Evolutionary conservation across 2,797 vertebrate genomes (phyloP), one percentile per base, ranked within the genome.

Genomic region (Calcarius lapponicus): DNA sequence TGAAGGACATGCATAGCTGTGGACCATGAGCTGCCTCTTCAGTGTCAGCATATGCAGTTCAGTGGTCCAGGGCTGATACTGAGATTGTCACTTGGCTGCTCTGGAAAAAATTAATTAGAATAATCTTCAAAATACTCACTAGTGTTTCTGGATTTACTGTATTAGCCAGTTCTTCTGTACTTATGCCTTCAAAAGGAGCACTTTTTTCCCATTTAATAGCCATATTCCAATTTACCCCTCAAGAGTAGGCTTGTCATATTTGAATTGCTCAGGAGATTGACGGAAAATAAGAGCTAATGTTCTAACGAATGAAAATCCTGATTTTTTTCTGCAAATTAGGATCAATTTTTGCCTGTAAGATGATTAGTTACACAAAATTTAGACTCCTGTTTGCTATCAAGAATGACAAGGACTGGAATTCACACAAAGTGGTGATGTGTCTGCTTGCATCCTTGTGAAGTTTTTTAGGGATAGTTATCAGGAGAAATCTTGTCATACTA

Each of bases 341-440:
- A 72, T 79, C 34, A 57, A 54, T 60, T 75, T 60, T 54, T 91
- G 7, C 58, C 32, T 69, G 6, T 60, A 69, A 79, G 36, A 13
- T 62, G 53, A 50, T 80, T 16, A 73, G 38, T 82, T 76, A 34
- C 48, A 56, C 38, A 25, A 75, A 92, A 79, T 70, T 57, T 53
- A 72, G 43, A 16, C 38, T 61, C 5, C 40, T 70, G 2, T 84
- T 87, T 72, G 26, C 11, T 56, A n/a, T 54, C 26, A 26, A 84
- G 47, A 84, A 25, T 10, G 4, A 2, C 13, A 57, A 58, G 8
- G 7, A 1, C 3, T 73, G 42, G 20, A 78, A 53, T 40, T 57
- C 28, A 53, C 25, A 61, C 24, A 2, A 66, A 50, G 43, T 19
- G 19, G 10, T n/a, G 9, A 4, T 6, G 13, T 0, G 0, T 70